Conservation (phyloP, 2,113 vertebrate species). For the Phylloscopus trochiloides region DNA sequence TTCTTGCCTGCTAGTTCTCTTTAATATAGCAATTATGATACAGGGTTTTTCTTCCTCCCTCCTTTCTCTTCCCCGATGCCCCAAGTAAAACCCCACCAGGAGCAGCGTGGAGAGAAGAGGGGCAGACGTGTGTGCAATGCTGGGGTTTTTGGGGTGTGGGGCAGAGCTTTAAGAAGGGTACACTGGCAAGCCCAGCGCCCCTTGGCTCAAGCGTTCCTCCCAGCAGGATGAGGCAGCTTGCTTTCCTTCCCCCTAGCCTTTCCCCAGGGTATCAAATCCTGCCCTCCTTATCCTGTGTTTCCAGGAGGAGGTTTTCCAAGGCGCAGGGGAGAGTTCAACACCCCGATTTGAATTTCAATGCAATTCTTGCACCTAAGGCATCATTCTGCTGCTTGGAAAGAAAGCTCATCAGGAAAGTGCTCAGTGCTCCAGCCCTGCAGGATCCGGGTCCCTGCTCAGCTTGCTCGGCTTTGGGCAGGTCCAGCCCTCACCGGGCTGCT, state of each 20-base stretch:
- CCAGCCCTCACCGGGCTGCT: fast-evolving
- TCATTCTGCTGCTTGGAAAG: not conserved
- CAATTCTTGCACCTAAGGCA: not conserved
- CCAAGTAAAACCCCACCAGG: not conserved
- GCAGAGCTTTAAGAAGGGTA: not conserved
- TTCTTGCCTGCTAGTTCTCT: constrained; percentile 58
- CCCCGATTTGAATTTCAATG: not conserved
- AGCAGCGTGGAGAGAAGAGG: not conserved
- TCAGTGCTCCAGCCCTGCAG: not conserved
- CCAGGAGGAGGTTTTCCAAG: not conserved
- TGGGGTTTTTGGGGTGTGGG: not conserved
- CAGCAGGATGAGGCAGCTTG: not conserved
- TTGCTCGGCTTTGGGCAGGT: not conserved
- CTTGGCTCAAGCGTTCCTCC: not conserved
- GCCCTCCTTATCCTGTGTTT: not conserved
- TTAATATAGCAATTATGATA: constrained; percentile 62
- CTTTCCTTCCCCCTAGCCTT: not conserved
- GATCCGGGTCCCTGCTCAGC: fast-evolving
- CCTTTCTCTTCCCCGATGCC: not conserved
- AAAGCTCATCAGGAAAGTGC: not conserved
- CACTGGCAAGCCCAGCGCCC: fast-evolving
- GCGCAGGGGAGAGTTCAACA: not conserved
- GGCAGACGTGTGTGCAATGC: fast-evolving
- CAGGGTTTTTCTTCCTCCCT: not conserved
- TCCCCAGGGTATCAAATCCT: not conserved